These are phyloP conservation scores for Okamejei kenojei DNA, from an alignment of 2,797 vertebrate species.

Conservation along the genomic window DNA sequence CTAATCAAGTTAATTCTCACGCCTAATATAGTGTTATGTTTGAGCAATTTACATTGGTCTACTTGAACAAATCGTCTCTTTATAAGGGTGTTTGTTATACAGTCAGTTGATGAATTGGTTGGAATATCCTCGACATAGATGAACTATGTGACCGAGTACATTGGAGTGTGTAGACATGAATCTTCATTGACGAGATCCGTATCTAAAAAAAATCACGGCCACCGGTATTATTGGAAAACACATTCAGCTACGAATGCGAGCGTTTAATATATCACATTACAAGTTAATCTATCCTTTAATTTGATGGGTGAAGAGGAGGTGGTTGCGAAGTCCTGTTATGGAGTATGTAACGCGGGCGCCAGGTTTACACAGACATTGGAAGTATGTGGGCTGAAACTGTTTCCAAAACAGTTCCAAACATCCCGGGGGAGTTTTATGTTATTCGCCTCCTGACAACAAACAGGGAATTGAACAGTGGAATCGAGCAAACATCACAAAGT, in stretches of 20 bases:
- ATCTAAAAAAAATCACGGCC: background rate
- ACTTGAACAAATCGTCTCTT: background rate
- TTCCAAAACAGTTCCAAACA: background rate
- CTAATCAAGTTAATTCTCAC: background rate
- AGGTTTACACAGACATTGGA: background rate
- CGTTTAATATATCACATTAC: conserved; percentile 38
- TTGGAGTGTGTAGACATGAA: background rate
- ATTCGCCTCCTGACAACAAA: background rate
- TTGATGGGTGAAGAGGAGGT: conserved; percentile 20
- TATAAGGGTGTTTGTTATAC: background rate
- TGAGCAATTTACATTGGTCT: background rate
- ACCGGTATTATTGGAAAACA: conserved; percentile 34
- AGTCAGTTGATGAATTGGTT: background rate
- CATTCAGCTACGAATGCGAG: conserved; percentile 3
- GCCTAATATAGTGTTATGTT: background rate
- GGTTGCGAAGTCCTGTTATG: conserved; percentile 19
- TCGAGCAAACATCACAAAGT: background rate
- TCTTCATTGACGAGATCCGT: conserved; percentile 7
- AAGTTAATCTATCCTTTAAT: conserved; percentile 39
- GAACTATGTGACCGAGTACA: background rate
- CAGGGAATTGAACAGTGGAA: background rate
- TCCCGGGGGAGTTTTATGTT: background rate
- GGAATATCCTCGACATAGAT: background rate
- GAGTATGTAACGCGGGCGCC: background rate
- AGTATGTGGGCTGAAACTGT: background rate